Evolutionary conservation across 2,113 vertebrate species (phyloP).

Genomic region (Cololabis saira): DNA sequence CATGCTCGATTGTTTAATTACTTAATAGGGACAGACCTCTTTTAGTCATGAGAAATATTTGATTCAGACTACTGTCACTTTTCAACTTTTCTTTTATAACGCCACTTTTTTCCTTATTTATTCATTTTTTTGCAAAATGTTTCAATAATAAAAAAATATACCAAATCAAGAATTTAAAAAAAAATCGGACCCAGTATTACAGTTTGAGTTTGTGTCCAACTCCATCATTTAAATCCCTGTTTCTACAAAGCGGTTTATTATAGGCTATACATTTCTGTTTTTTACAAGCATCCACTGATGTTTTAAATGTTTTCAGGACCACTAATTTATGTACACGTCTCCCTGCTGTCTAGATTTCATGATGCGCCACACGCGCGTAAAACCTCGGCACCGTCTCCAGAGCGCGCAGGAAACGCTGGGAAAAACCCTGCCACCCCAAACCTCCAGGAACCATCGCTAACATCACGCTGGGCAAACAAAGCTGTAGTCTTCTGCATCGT

Average conservation of each 20-base stretch:
- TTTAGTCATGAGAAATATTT: too few species aligned
- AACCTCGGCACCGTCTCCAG: constrained; percentile 10
- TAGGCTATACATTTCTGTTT: too few species aligned
- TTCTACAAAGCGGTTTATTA: not conserved
- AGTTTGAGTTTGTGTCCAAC: not conserved
- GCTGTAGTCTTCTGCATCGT: rapidly evolving
- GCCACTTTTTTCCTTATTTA: too few species aligned
- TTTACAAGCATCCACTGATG: too few species aligned
- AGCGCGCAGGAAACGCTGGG: constrained; percentile 4
- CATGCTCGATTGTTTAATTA: too few species aligned
- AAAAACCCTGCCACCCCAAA: not conserved
- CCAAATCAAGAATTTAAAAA: too few species aligned
- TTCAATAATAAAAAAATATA: too few species aligned
- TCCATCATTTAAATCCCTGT: not conserved
- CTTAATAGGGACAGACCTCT: too few species aligned
- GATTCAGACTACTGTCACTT: too few species aligned
- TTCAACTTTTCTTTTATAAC: too few species aligned
- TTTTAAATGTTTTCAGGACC: not conserved
- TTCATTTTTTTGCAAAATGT: too few species aligned
- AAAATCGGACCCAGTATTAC: too few species aligned
- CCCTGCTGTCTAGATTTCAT: constrained; percentile 27
- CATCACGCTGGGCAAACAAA: not conserved
- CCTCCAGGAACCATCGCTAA: not conserved
- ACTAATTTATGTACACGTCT: constrained; percentile 2
- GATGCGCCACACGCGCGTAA: constrained; percentile 52